These are phyloP conservation scores for Hermaeophaga mercurialis DNA, from an alignment of 2,888 invertebrate species.

Conservation along the genomic window DNA sequence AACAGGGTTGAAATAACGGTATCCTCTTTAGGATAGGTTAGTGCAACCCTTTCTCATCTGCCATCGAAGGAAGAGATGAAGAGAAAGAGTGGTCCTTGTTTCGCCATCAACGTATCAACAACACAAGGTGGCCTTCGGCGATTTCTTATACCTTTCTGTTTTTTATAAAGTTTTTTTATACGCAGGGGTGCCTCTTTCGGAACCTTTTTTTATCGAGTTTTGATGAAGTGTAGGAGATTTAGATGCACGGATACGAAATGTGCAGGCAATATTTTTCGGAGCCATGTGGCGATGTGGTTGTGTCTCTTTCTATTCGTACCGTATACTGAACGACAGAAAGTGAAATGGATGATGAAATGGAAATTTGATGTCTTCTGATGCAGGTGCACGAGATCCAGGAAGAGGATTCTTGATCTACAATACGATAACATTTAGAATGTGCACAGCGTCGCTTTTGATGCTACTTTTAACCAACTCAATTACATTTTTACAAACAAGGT, in stretches of 20 bases:
- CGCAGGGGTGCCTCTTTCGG: conserved; percentile 22
- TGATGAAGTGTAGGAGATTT: conserved; percentile 29
- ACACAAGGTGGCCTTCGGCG: conserved; percentile 44
- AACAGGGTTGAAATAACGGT: conserved; percentile 49
- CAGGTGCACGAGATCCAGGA: conserved; percentile 23
- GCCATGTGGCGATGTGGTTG: conserved; percentile 24
- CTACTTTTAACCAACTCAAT: no score
- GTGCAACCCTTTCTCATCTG: conserved; percentile 46
- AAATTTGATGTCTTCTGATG: conserved; percentile 23
- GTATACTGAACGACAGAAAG: conserved; percentile 24
- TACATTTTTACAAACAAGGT: no score
- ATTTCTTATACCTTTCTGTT: conserved; percentile 41
- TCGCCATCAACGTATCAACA: no score
- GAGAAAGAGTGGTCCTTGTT: conserved; percentile 37
- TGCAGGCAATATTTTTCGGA: conserved; percentile 29
- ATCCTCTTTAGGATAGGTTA: conserved; percentile 48
- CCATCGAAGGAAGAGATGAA: no score
- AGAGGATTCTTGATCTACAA: no score
- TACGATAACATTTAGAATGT: no score
- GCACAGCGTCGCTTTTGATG: no score
- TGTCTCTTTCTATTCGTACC: conserved; percentile 4
- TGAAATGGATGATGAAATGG: conserved; percentile 28
- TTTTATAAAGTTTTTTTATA: conserved; percentile 33
- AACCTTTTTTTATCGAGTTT: conserved; percentile 27
- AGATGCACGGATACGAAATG: conserved; percentile 14